phyloP scores from a whole-genome alignment of 2,888 invertebrate species.

The Epinotia bilunana region DNA sequence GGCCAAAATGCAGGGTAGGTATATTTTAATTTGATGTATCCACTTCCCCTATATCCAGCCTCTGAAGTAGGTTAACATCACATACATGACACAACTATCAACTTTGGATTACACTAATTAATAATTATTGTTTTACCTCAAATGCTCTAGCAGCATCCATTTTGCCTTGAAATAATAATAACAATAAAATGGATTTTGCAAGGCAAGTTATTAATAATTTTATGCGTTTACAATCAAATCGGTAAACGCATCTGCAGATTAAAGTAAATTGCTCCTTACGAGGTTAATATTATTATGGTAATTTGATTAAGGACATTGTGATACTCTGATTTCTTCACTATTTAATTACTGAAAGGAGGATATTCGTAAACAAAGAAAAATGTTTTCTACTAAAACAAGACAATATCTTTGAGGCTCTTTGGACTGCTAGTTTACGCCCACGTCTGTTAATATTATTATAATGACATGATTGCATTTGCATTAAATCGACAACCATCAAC shows the following conservation, averaged over 20 bases:
- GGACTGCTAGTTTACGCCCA: too few relatives aligned
- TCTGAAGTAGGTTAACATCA: too few relatives aligned
- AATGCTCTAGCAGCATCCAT: neutral
- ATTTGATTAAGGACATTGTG: neutral
- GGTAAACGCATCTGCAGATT: neutral
- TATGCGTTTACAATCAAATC: neutral
- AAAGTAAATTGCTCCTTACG: neutral
- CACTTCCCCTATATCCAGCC: too few relatives aligned
- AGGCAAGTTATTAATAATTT: neutral
- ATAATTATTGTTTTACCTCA: conserved; percentile 5
- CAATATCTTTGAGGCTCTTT: too few relatives aligned
- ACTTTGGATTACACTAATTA: too few relatives aligned
- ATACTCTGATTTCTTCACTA: neutral
- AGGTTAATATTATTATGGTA: conserved; percentile 7
- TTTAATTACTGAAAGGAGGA: neutral
- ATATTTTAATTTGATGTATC: too few relatives aligned
- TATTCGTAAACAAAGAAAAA: neutral
- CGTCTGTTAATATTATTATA: too few relatives aligned
- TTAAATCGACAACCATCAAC: too few relatives aligned
- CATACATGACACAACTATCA: too few relatives aligned
- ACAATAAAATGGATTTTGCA: conserved; percentile 10
- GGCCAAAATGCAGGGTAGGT: too few relatives aligned
- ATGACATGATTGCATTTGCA: too few relatives aligned
- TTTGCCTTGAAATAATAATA: neutral
- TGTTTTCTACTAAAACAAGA: neutral